These are phyloP conservation scores for Malurus leucopterus DNA, from an alignment of 2,797 vertebrate genomes.

Conservation along the genomic window DNA sequence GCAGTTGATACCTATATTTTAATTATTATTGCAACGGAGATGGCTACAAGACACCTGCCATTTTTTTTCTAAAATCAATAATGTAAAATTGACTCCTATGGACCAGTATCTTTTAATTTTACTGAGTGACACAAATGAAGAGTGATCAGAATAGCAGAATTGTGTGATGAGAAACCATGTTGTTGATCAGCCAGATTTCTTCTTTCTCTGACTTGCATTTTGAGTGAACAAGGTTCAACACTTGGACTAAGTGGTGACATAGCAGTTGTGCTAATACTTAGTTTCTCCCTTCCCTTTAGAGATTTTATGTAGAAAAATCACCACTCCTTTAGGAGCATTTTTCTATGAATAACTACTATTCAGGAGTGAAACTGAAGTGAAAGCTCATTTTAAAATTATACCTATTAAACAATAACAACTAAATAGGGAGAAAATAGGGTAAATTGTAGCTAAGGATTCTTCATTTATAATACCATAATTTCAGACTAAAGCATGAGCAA, in stretches of 20 bases:
- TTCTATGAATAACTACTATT: background rate
- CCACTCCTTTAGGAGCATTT: background rate
- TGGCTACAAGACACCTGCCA: background rate
- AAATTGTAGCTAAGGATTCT: background rate
- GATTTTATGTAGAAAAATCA: background rate
- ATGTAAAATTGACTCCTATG: background rate
- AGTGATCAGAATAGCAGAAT: background rate
- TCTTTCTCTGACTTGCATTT: background rate
- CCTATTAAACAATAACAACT: background rate
- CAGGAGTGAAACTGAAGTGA: background rate
- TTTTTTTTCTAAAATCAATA: background rate
- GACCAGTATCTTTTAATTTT: background rate
- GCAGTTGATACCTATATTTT: background rate
- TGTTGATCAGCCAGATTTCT: background rate
- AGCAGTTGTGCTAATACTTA: background rate
- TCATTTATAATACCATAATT: background rate
- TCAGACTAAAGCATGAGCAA: background rate
- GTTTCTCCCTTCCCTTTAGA: background rate
- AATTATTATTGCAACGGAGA: background rate
- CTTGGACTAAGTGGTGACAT: background rate
- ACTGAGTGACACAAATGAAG: background rate
- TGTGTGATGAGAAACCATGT: background rate
- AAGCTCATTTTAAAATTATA: background rate
- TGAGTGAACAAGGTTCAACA: background rate
- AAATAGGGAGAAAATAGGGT: background rate